A percentile compares a stretch with the other conserved stretches of the same genome.
Conservation (phyloP, 2,797 vertebrate species). For the Pseudopleuronectes americanus region DNA sequence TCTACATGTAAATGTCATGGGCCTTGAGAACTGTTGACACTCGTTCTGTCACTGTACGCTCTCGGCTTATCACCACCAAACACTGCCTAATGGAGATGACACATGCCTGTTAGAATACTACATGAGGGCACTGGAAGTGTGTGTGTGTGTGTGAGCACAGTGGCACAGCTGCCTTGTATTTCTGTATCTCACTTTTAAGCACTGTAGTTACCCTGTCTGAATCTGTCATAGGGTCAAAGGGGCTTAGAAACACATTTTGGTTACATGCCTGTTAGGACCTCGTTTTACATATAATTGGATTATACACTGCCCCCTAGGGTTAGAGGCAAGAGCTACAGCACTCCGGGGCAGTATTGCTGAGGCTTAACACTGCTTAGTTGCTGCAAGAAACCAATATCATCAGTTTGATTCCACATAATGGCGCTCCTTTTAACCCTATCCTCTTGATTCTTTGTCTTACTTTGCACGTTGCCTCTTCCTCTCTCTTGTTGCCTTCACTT, state of each 20-base stretch:
- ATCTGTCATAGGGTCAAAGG: conserved; percentile 45
- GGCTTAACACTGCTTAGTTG: conserved; percentile 36
- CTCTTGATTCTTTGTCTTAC: conserved; percentile 15
- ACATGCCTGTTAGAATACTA: conserved; percentile 59
- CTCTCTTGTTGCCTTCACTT: conserved; percentile 12
- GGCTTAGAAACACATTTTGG: conserved; percentile 30
- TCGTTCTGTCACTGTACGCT: conserved; percentile 66
- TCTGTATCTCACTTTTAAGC: conserved; percentile 18
- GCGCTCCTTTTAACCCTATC: background rate
- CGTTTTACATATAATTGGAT: conserved; percentile 44
- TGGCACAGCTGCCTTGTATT: conserved; percentile 1
- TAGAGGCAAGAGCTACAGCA: conserved; percentile 47
- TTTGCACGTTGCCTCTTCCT: conserved; percentile 6
- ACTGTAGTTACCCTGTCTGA: conserved; percentile 26
- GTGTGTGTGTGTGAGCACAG: conserved; percentile 1
- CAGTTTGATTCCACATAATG: conserved; percentile 22
- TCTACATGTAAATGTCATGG: conserved; percentile 77
- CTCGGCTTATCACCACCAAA: conserved; percentile 64
- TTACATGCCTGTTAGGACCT: conserved; percentile 39
- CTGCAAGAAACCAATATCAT: conserved; percentile 43
- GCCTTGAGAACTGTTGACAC: conserved; percentile 75
- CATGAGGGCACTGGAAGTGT: conserved; percentile 38
- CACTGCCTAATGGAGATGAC: conserved; percentile 71
- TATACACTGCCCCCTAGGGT: conserved; percentile 59
- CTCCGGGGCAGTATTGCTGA: conserved; percentile 28